Evolutionary conservation across 2,113 vertebrate genomes (phyloP), one percentile per base, ranked within the genome.

Genomic region (Pseudorectes ferrugineus): DNA sequence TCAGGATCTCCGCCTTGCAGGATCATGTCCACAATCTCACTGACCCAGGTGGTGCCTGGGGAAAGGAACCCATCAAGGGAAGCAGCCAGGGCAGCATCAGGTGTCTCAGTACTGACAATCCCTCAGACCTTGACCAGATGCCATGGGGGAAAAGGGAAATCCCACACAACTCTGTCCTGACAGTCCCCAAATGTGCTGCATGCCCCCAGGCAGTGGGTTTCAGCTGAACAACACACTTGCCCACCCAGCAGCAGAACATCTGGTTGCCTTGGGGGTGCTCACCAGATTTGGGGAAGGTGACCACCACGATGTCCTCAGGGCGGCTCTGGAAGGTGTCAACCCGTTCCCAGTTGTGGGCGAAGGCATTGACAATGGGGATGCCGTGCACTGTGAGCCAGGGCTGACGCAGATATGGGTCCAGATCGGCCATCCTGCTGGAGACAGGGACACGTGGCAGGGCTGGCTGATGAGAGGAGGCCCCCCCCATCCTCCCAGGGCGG

Each of bases 11-110:
- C 97, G 0, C 95, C 78, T 68, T 97, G 92, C 46, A 98, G 71
- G 79, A 98, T 54, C 96, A 97, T 95, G 77, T 98, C 98, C 74
- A 97, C 91, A 35, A 98, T 97, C 97, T 98, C 98, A 2, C 73
- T 85, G 54, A 98, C 36, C 98, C 98, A 98, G 9, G 98, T 98
- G 36, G 98, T 98, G 54, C 98, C 98, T 98, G 58, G 4, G 26
- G 71, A 73, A 85, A 85, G 49, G 23, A 85, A 59, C 3, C 5
- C 48, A 68, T 29, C 10, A 12, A 57, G 12, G 3, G 23, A 15
- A 25, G 19, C 3, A 23, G 14, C 28, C 72, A 72, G 24, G 25
- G 31, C 0, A 4, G 26, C 8, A 3, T 5, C 3, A 4, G 7
- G 5, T 45, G n/a, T 14, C 43, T 55, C 15, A 68, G 49, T 43